Percentiles rank a stretch among this genome's conserved stretches.
These are phyloP conservation scores for Phenacoccus solenopsis DNA, from an alignment of 1,140 invertebrate genomes.

Conservation along the genomic window DNA sequence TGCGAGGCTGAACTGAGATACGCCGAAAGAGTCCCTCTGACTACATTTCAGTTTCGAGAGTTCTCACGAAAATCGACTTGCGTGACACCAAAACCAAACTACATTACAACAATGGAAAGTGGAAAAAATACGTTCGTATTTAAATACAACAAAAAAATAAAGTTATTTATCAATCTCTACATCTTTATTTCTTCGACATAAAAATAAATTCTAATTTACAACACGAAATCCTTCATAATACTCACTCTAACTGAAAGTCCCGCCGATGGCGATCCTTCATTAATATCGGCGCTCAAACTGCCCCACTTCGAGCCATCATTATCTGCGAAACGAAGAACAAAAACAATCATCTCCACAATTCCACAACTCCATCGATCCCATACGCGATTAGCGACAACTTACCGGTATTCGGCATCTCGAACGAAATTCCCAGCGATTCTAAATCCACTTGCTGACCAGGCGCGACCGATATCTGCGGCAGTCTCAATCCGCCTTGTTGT, in stretches of 20 bases:
- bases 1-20: too few species aligned
- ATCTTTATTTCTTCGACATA: too few species aligned
- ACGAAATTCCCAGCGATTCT: constrained; percentile 51
- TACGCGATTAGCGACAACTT: constrained; percentile 25
- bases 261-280: background rate
- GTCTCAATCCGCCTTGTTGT: constrained; percentile 36
- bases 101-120: too few species aligned
- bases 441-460: constrained; percentile 32
- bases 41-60: too few species aligned
- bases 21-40: too few species aligned
- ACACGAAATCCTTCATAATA: background rate
- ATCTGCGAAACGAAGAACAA: background rate
- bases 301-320: background rate
- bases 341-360: background rate
- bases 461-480: constrained; percentile 33
- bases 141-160: too few species aligned
- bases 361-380: too few species aligned
- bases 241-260: constrained; percentile 6
- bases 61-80: too few species aligned
- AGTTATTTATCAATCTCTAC: too few species aligned
- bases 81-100: too few species aligned
- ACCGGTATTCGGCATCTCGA: constrained; percentile 53
- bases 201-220: background rate
- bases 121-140: too few species aligned
- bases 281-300: background rate